Evolutionary conservation across 2,113 vertebrate species (phyloP), one percentile per base, ranked within the genome.

Genomic region (Tupaia tana): DNA sequence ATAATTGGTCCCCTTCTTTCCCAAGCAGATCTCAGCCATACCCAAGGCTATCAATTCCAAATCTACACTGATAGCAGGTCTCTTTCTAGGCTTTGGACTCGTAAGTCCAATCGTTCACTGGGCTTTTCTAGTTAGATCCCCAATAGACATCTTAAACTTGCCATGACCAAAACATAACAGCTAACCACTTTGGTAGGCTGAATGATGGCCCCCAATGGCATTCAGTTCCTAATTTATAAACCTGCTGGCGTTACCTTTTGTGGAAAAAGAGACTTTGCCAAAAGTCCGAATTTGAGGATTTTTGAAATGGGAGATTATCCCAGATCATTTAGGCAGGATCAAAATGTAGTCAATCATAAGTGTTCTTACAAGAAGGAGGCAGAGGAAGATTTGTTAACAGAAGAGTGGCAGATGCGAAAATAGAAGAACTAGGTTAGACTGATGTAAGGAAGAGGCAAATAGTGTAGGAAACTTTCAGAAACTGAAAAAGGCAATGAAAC

Each of bases 401-500:
- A 86, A 78, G 61, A 77, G 3, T 61, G 73, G 16, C 11, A 96
- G 34, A 31, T 25, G 25, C 59, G 83, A 77, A 18, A n/a, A 29
- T 6, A 52, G 25, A 78, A 93, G 56, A 80, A 86, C 82, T 85
- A 58, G 25, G 79, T 4, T 27, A 7, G 87, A 86, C 20, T 22
- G 27, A 78, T 58, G 8, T 25, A 63, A 56, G 58, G n/a, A 92
- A 67, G 52, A 63, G 59, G 58, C 56, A 69, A 24, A 27, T 56
- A 27, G 10, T n/a, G 22, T 19, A 61, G 67, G 82, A 4, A 64
- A 75, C 34, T 75, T 84, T 75, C 80, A 71, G 87, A 91, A 31
- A 19, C 22, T 75, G 14, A 92, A 83, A 80, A 92, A 77, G 70
- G 58, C 63, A 71, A 64, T 59, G 58, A 89, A 73, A 93, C n/a